Conservation (phyloP, 1,140 invertebrate species). For the Zophobas atratus region DNA sequence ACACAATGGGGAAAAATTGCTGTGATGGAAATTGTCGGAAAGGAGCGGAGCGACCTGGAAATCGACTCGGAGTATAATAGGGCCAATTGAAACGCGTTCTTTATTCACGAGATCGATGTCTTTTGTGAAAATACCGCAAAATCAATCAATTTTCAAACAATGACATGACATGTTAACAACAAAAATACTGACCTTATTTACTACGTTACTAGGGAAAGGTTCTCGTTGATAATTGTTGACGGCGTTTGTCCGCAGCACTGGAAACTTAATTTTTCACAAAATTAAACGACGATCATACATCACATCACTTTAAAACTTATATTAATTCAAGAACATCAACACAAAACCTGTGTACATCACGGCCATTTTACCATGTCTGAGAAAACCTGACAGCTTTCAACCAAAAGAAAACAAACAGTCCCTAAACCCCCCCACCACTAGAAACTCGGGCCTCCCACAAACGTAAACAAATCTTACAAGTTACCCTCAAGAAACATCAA, state of each 20-base stretch:
- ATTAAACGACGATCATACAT: slow-evolving; percentile 31
- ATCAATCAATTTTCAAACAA: slow-evolving; percentile 40
- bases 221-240: slow-evolving; percentile 4
- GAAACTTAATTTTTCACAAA: slow-evolving; percentile 30
- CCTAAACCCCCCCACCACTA: slow-evolving; percentile 21
- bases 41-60: not conserved
- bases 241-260: not conserved
- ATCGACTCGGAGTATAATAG: slow-evolving; percentile 5
- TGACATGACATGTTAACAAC: slow-evolving; percentile 42
- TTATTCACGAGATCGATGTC: slow-evolving; percentile 5
- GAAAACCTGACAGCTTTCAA: slow-evolving; percentile 8
- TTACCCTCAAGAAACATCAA: too few species aligned
- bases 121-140: slow-evolving; percentile 27
- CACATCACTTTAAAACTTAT: slow-evolving; percentile 37
- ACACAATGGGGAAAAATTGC: not conserved
- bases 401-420: slow-evolving; percentile 5
- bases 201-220: not conserved
- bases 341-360: slow-evolving; percentile 29
- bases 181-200: slow-evolving; percentile 51
- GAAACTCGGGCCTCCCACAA: too few species aligned
- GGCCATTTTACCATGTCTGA: slow-evolving; percentile 44
- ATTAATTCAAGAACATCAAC: slow-evolving; percentile 39
- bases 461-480: too few species aligned
- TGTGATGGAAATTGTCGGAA: not conserved
- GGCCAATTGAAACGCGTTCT: slow-evolving; percentile 1